Evolutionary conservation across 2,113 vertebrate species (phyloP).

Genomic region (Calidris pugnax): DNA sequence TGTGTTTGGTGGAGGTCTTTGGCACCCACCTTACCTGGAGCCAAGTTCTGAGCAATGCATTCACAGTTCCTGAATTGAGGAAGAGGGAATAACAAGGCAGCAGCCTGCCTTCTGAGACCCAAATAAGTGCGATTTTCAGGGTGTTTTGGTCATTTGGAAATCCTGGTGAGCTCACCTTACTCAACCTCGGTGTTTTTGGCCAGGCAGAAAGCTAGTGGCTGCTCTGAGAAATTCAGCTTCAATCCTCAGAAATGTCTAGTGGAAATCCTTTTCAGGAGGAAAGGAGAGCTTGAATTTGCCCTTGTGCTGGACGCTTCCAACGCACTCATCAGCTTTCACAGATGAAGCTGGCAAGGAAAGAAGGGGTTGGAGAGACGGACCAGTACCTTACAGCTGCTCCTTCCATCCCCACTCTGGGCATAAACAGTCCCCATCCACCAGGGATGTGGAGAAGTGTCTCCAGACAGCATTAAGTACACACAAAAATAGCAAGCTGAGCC

Average conservation of each 20-base stretch:
- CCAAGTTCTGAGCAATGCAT: neutral
- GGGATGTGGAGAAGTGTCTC: neutral
- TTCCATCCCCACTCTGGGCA: neutral
- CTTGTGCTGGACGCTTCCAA: neutral
- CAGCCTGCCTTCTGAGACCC: neutral
- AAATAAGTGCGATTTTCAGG: neutral
- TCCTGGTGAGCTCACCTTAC: neutral
- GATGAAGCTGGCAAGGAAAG: neutral
- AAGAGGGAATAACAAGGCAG: neutral
- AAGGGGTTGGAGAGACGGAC: neutral
- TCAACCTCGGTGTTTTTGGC: neutral
- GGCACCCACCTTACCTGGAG: neutral
- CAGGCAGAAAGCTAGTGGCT: neutral
- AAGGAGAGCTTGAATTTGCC: neutral
- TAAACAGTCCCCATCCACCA: neutral
- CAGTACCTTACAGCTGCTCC: neutral
- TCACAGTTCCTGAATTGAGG: neutral
- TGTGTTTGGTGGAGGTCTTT: neutral
- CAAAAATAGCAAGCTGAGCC: neutral
- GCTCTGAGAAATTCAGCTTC: neutral
- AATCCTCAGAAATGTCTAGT: neutral
- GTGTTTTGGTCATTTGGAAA: neutral
- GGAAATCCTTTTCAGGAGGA: neutral
- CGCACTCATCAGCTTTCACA: neutral
- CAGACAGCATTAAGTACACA: neutral